Base-by-base conservation (phyloP, 2,888 invertebrate genomes). In the Dasypogon diadema region DNA sequence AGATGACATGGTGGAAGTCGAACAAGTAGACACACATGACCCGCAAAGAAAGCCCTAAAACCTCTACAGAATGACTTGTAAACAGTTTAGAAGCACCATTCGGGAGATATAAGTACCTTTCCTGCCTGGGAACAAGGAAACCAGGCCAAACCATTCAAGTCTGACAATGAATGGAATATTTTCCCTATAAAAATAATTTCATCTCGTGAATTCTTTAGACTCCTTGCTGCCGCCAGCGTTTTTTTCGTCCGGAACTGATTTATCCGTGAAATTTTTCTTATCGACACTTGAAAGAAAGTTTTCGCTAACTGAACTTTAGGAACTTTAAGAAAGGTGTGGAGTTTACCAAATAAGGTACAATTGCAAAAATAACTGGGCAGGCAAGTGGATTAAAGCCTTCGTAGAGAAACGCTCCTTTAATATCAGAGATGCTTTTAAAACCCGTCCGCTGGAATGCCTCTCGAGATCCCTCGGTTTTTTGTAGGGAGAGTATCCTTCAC, bases 31-130 rank as follows among this genome's bases (percentile, higher is more conserved):
- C n/a, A n/a, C n/a, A 58, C 58, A 58, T 58, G 58, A 58, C 58
- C 58, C 37, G 42, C 34, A 58, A 21, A 56, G 26, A 60, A 34
- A 14, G 5, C 22, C 60, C 37, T 60, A 37, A 30, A 37, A 18
- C 10, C 60, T 5, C 34, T 30, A n/a, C 37, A 60, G 60, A 60
- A 37, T 60, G 60, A 60, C 60, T 60, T 60, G 60, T 60, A 60
- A 60, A 60, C 60, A 60, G 21, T 60, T 60, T 60, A 18, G 60
- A 60, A 60, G 60, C 37, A 60, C 21, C 37, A 34, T 37, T 21
- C 37, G 8, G 34, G 30, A 30, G 30, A 30, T 46, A 2, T 10
- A 18, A 24, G 22, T 16, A n/a, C n/a, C 30, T 30, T 30, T 24
- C 8, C 55, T 12, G 12, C 55, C n/a, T n/a, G 58, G 34, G 18